Evolutionary conservation across 37 sponge, comb jelly and placozoan species (phyloP).

Genomic region (Aplysina aerophoba): DNA sequence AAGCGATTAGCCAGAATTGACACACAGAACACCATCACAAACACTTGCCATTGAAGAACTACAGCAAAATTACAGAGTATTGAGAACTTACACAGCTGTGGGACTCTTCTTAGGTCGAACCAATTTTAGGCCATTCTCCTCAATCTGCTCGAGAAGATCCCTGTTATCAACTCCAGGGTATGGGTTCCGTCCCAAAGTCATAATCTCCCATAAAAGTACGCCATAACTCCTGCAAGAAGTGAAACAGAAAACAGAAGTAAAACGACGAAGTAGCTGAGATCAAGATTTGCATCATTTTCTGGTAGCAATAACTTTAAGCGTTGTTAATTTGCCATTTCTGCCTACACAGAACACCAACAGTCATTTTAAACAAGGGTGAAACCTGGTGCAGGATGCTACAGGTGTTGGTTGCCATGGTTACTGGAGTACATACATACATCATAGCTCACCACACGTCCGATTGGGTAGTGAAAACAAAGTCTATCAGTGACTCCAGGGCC

Average conservation of each 20-base stretch:
- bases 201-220: constrained; percentile 90
- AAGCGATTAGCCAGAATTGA: too few species aligned
- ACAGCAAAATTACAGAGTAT: not conserved
- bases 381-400: too few species aligned
- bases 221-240: constrained; percentile 77
- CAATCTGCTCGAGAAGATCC: constrained; percentile 82
- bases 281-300: too few species aligned
- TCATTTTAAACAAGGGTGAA: too few species aligned
- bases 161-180: constrained; percentile 91
- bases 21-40: not conserved
- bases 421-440: not conserved
- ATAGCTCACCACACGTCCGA: constrained; percentile 79
- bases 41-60: too few species aligned
- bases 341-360: too few species aligned
- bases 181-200: constrained; percentile 82
- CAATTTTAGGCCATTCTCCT: constrained; percentile 62
- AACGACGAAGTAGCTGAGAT: not conserved
- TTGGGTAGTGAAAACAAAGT: constrained; percentile 74
- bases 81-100: constrained; percentile 12
- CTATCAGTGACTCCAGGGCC: constrained; percentile 82
- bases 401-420: too few species aligned
- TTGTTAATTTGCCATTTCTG: too few species aligned
- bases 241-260: not conserved
- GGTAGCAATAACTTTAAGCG: too few species aligned
- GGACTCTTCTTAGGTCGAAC: constrained; percentile 68